These are phyloP conservation scores for Turdus rufiventris DNA, from an alignment of 2,113 vertebrate genomes.

Conservation along the genomic window DNA sequence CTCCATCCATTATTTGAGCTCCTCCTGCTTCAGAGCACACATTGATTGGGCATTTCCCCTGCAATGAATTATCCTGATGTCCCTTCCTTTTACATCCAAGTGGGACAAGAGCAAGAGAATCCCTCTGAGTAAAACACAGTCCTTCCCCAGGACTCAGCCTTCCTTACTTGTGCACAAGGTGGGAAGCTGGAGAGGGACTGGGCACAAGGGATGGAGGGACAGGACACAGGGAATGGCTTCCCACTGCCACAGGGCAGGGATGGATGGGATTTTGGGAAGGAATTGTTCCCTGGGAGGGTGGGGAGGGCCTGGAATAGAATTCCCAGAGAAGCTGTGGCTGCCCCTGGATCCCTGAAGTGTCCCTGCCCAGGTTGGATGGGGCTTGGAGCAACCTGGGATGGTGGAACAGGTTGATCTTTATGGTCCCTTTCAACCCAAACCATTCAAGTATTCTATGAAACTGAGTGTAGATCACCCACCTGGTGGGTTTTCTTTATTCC, in stretches of 20 bases:
- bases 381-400: not conserved
- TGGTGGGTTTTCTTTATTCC: not conserved
- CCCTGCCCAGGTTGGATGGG: fast-evolving
- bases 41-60: not conserved
- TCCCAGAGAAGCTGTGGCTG: not conserved
- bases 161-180: not conserved
- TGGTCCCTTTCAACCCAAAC: not conserved
- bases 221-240: not conserved
- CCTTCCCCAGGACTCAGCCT: not conserved
- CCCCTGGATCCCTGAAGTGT: not conserved
- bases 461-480: not conserved
- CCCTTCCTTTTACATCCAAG: not conserved
- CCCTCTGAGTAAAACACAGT: not conserved
- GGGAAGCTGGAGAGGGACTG: not conserved
- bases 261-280: fast-evolving
- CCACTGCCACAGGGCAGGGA: not conserved
- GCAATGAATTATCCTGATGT: fast-evolving
- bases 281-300: fast-evolving
- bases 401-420: not conserved
- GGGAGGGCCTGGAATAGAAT: fast-evolving
- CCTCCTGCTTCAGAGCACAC: not conserved
- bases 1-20: not conserved
- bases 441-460: not conserved
- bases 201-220: not conserved
- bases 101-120: not conserved